Evolutionary conservation across 2,888 invertebrate genomes (phyloP).

Genomic region (Yponomeuta cagnagella): DNA sequence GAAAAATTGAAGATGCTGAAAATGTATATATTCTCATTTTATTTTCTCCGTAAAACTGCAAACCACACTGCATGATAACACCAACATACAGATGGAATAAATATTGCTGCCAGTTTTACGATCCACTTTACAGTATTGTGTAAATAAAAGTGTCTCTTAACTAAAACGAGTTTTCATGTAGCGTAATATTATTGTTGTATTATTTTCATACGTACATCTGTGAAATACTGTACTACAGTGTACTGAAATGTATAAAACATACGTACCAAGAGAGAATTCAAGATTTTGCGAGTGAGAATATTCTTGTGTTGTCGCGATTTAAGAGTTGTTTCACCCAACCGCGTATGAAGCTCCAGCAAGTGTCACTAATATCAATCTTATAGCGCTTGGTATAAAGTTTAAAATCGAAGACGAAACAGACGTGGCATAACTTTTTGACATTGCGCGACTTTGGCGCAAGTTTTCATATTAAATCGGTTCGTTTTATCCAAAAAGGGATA

Average conservation of each 20-base stretch:
- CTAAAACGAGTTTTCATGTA: constrained; percentile 3
- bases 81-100: neutral
- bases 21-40: neutral
- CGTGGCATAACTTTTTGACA: neutral
- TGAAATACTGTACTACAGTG: neutral
- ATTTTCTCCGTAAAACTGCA: neutral
- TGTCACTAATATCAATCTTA: neutral
- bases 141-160: constrained; percentile 2
- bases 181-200: neutral
- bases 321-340: neutral
- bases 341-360: neutral
- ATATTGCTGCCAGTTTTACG: neutral
- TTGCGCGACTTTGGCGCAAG: neutral
- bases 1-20: neutral
- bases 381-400: neutral
- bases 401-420: neutral
- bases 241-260: neutral
- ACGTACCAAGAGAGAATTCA: neutral
- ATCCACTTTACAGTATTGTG: neutral
- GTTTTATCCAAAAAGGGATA: neutral
- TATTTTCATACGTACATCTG: neutral
- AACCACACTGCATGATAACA: neutral
- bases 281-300: neutral
- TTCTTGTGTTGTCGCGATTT: neutral
- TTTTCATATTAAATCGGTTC: neutral